These are phyloP conservation scores for Tryphoninae sp. DNA, from an alignment of 2,888 invertebrate species.

Conservation along the genomic window DNA sequence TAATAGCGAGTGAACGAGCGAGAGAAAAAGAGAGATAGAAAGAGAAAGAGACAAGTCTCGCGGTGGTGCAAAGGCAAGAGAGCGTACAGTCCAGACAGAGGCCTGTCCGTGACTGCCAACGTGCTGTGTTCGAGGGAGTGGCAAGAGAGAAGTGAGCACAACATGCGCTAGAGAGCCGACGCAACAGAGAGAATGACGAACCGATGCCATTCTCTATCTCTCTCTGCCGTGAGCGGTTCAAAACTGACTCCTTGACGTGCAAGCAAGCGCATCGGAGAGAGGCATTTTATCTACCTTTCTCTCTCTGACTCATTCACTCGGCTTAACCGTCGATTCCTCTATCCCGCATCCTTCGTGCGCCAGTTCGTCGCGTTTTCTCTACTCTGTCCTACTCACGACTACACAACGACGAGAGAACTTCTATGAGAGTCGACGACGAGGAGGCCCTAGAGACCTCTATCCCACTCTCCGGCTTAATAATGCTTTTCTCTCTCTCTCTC, in stretches of 20 bases:
- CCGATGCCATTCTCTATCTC: conserved; percentile 61
- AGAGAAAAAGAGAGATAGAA: conserved; percentile 71
- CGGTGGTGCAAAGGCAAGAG: conserved; percentile 64
- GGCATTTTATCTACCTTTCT: conserved; percentile 44
- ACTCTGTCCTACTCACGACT: conserved; percentile 42
- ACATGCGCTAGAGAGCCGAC: conserved; percentile 73
- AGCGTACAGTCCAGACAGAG: conserved; percentile 58
- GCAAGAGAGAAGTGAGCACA: conserved; percentile 66
- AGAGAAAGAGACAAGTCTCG: conserved; percentile 67
- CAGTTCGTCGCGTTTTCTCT: conserved; percentile 51
- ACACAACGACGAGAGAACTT: conserved; percentile 37
- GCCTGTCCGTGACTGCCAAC: conserved; percentile 62
- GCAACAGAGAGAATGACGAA: conserved; percentile 73
- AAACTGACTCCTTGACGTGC: conserved; percentile 58
- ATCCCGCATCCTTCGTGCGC: conserved; percentile 46
- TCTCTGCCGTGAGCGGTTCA: conserved; percentile 46
- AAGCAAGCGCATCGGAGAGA: conserved; percentile 54
- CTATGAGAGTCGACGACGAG: conserved; percentile 52
- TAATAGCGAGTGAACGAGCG: conserved; percentile 73
- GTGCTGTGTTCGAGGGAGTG: conserved; percentile 73
- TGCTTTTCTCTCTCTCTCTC: conserved; percentile 52
- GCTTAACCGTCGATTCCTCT: conserved; percentile 41
- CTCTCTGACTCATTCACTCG: conserved; percentile 52
- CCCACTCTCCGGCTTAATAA: conserved; percentile 50
- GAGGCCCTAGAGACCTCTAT: conserved; percentile 50